Evolutionary conservation across 1,140 invertebrate species (phyloP).

Genomic region (Meteorus sp.): DNA sequence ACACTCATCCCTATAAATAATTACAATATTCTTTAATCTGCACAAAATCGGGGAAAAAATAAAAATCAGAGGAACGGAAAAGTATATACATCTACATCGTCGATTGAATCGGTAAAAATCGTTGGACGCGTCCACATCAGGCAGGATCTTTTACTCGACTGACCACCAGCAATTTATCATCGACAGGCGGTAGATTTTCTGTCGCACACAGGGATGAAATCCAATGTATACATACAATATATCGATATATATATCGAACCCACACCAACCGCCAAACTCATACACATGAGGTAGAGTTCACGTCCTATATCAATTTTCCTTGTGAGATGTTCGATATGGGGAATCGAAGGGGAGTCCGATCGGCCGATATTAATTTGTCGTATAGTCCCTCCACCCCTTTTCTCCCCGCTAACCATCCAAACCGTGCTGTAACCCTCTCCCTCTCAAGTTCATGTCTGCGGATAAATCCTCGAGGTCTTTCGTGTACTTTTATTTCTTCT

Average conservation of each 20-base stretch:
- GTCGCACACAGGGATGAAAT: slow-evolving; percentile 13
- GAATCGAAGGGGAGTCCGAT: slow-evolving; percentile 28
- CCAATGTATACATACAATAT: slow-evolving; percentile 27
- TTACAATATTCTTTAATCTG: neutral
- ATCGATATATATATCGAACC: neutral
- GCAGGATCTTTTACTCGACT: slow-evolving; percentile 28
- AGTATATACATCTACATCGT: too few relatives aligned
- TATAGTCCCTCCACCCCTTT: too few relatives aligned
- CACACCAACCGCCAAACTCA: too few relatives aligned
- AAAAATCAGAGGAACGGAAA: neutral
- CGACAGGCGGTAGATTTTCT: slow-evolving; percentile 16
- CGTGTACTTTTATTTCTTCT: neutral
- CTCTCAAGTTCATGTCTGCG: slow-evolving; percentile 38
- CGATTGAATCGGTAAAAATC: slow-evolving; percentile 19
- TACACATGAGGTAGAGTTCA: neutral
- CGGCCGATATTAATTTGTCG: slow-evolving; percentile 36
- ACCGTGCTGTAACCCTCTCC: too few relatives aligned
- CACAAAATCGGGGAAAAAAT: neutral
- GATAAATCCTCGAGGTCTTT: slow-evolving; percentile 47
- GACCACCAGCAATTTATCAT: slow-evolving; percentile 29
- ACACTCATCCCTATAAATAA: too few relatives aligned
- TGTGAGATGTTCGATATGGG: slow-evolving; percentile 21
- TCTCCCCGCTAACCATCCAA: too few relatives aligned
- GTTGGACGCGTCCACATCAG: slow-evolving; percentile 18
- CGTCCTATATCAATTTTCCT: slow-evolving; percentile 25